These are phyloP conservation scores for Euwallacea fornicatus DNA, from an alignment of 1,140 invertebrate genomes.

Conservation along the genomic window DNA sequence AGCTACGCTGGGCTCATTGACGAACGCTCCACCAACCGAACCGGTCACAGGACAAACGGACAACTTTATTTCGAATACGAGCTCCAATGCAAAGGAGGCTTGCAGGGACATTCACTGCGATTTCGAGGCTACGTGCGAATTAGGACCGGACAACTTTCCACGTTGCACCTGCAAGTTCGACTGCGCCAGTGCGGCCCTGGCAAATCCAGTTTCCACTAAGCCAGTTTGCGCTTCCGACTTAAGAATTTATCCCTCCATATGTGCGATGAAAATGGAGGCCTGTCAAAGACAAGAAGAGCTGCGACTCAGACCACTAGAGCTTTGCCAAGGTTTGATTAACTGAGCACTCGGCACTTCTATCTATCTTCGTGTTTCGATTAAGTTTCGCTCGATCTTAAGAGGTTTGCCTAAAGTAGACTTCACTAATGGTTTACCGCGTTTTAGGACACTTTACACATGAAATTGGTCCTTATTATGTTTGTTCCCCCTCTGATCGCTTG, in stretches of 20 bases:
- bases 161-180: conserved; percentile 77
- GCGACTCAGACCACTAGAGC: conserved; percentile 72
- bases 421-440: conserved; percentile 29
- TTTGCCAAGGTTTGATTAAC: conserved; percentile 73
- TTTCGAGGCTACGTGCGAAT: conserved; percentile 80
- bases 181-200: conserved; percentile 63
- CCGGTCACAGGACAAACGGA: conserved; percentile 32
- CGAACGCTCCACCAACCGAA: conserved; percentile 27
- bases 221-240: conserved; percentile 84
- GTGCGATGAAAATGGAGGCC: conserved; percentile 83
- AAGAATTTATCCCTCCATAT: conserved; percentile 77
- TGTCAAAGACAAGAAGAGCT: conserved; percentile 83
- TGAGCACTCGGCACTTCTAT: conserved; percentile 24
- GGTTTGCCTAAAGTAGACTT: conserved; percentile 25
- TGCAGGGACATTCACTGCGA: conserved; percentile 82
- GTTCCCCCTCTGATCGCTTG: conserved; percentile 3
- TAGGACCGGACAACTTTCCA: conserved; percentile 73
- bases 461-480: conserved; percentile 15
- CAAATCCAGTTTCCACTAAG: conserved; percentile 60
- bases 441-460: conserved; percentile 30
- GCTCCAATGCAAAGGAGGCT: conserved; percentile 60
- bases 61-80: conserved; percentile 42
- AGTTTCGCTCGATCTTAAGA: conserved; percentile 27
- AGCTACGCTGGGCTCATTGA: conserved; percentile 35
- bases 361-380: conserved; percentile 22